Percentiles rank a stretch among this genome's conserved stretches.
These are phyloP conservation scores for Neelides sp. DNA, from an alignment of 1,140 invertebrate genomes.

Conservation along the genomic window DNA sequence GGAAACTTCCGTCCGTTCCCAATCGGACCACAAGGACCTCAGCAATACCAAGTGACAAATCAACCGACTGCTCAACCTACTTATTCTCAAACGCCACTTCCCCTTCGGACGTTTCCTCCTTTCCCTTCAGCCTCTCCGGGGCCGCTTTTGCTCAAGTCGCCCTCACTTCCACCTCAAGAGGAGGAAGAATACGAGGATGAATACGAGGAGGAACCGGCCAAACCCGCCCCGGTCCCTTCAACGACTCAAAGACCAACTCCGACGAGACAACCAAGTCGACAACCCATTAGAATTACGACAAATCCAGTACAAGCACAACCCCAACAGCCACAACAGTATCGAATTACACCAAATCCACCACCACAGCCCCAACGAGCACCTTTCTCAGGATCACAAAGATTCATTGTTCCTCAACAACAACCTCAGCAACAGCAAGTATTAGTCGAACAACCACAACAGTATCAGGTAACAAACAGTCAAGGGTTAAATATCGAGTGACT, in stretches of 20 bases:
- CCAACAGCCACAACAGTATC: background rate
- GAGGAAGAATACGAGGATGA: constrained; percentile 22
- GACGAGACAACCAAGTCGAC: background rate
- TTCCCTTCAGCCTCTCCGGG: too few species aligned
- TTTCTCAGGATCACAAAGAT: constrained; percentile 14
- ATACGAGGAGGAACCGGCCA: constrained; percentile 17
- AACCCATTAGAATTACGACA: background rate
- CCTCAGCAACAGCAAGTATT: constrained; percentile 16
- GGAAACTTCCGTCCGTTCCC: background rate
- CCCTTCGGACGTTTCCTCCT: background rate
- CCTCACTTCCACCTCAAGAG: background rate
- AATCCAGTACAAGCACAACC: background rate
- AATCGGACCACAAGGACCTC: constrained; percentile 2
- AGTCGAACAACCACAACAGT: too few species aligned
- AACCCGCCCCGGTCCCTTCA: too few species aligned
- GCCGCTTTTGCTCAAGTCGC: background rate
- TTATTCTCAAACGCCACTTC: background rate
- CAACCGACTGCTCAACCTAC: constrained; percentile 8
- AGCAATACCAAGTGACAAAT: constrained; percentile 8
- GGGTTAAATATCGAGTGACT: too few species aligned
- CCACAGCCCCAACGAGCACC: constrained; percentile 3
- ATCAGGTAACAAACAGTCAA: too few species aligned
- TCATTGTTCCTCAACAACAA: constrained; percentile 13
- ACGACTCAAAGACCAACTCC: background rate
- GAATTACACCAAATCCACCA: background rate